Evolutionary conservation across 2,888 invertebrate genomes (phyloP).

Genomic region (Phalera bucephala): DNA sequence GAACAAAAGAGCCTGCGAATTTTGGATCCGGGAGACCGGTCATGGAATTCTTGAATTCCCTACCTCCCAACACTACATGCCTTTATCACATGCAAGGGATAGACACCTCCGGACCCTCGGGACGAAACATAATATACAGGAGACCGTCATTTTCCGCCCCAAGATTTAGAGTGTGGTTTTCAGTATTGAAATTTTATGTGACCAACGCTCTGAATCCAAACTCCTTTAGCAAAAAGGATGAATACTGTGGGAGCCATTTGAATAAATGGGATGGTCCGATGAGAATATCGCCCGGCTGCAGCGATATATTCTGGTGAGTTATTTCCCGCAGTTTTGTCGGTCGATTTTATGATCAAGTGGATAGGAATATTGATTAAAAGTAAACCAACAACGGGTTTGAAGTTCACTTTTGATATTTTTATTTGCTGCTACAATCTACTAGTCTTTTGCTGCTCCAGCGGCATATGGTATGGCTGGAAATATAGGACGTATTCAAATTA

Average conservation of each 20-base stretch:
- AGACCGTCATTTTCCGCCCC: constrained; percentile 84
- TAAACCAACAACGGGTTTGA: background rate
- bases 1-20: constrained; percentile 92
- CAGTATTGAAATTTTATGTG: constrained; percentile 93
- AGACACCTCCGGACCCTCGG: constrained; percentile 83
- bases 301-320: constrained; percentile 91
- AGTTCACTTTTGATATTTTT: no score
- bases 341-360: constrained; percentile 17
- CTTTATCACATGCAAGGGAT: constrained; percentile 90
- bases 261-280: constrained; percentile 94
- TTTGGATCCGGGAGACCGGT: constrained; percentile 91
- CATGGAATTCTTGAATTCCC: constrained; percentile 90
- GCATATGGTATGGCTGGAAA: no score
- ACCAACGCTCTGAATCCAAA: constrained; percentile 85
- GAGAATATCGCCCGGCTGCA: constrained; percentile 89
- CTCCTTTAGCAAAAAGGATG: constrained; percentile 86
- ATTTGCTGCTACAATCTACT: no score
- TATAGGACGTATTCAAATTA: no score
- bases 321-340: constrained; percentile 15
- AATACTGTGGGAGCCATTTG: constrained; percentile 91
- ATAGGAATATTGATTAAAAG: background rate
- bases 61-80: constrained; percentile 94
- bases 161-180: constrained; percentile 92
- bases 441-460: no score
- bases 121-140: constrained; percentile 80